Evolutionary conservation across 2,113 vertebrate genomes (phyloP), one percentile per base, ranked within the genome.

Genomic region (Alectura lathami): DNA sequence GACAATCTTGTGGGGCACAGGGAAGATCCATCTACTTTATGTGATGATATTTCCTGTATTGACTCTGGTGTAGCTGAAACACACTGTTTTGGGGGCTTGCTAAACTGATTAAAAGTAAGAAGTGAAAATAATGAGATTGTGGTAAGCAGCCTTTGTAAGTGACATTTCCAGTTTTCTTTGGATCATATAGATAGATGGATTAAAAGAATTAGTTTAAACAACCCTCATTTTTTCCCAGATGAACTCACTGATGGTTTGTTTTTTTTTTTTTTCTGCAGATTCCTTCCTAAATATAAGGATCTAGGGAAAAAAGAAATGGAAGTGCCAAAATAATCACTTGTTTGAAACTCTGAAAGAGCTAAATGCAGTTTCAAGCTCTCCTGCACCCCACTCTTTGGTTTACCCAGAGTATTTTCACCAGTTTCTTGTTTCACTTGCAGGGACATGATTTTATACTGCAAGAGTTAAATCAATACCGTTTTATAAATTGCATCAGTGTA

Each of bases 401-500:
- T 56, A 34, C 30, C 26, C 67, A 73, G 48, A 92, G 56, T 81
- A 74, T 68, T 95, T 93, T 91, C 84, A 64, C 24, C 16, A 64
- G 40, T 83, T 84, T 21, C 13, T 53, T 68, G 62, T 94, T 90
- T 88, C 47, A 75, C 62, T 91, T 56, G 26, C 43, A 40, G n/a
- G n/a, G 60, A 82, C 5, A 3, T 42, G 74, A 26, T 69, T 95
- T 96, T 95, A 84, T 86, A 43, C 69, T 70, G 51, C 45, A 94
- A 27, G 50, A 83, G 88, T 74, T 74, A 92, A 94, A 96, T 94
- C 88, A 83, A 95, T 94, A 93, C 17, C 18, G 27, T 88, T 92
- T 94, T 92, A 90, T 90, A 95, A 92, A 88, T 56, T 74, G 64
- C 83, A 51, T 81, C 56, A 72, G 79, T 88, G 72, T 86, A 91